These are phyloP conservation scores for Eretmochelys imbricata DNA, from an alignment of 2,113 vertebrate genomes.

Conservation along the genomic window DNA sequence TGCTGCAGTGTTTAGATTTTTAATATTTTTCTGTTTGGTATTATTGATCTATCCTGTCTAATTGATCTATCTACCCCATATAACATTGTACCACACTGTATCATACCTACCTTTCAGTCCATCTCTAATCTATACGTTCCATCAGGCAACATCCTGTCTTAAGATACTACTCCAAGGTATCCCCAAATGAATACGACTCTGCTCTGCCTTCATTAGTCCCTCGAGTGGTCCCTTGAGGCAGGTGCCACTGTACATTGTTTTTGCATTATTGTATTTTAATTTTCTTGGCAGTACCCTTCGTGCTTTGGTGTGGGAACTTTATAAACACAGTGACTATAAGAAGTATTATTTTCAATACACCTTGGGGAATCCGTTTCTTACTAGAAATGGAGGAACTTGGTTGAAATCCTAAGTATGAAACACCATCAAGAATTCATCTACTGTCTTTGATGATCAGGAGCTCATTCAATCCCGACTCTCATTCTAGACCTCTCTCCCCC, in stretches of 20 bases:
- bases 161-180: not conserved
- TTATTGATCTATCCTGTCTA: not conserved
- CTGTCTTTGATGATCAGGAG: not conserved
- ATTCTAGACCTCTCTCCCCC: not conserved
- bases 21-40: not conserved
- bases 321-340: conserved; percentile 1
- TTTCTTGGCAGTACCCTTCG: not conserved
- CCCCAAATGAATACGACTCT: not conserved
- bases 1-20: not conserved
- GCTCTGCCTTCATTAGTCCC: not conserved
- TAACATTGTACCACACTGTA: not conserved
- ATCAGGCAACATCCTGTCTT: not conserved
- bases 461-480: not conserved
- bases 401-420: conserved; percentile 45
- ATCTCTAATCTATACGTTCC: not conserved
- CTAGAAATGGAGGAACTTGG: not conserved
- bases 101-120: rapidly evolving
- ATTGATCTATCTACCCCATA: not conserved
- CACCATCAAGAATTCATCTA: conserved; percentile 35
- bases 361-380: conserved; percentile 42
- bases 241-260: not conserved
- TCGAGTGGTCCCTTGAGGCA: not conserved
- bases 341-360: not conserved
- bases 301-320: not conserved
- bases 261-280: not conserved